These are phyloP conservation scores for Latrodectus geometricus DNA, from an alignment of 1,140 invertebrate genomes.

Conservation along the genomic window DNA sequence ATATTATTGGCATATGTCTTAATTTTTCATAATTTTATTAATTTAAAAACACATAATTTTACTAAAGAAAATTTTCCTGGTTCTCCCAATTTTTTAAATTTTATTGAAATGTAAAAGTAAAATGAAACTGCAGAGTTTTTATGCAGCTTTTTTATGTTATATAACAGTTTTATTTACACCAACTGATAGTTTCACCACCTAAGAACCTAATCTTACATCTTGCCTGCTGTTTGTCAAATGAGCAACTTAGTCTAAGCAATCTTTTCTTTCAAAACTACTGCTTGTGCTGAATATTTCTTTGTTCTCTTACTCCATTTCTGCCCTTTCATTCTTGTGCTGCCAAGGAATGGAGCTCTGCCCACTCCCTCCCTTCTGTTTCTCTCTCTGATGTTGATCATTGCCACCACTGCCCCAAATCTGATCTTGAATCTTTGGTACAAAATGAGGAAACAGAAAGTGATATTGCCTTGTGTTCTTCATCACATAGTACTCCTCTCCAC, in stretches of 20 bases:
- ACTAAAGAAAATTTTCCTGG: no score
- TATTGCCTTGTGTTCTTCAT: constrained; percentile 39
- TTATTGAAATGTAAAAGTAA: no score
- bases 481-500: constrained; percentile 50
- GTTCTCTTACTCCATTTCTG: constrained; percentile 43
- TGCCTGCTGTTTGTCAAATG: background rate
- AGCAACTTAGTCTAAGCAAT: background rate
- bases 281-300: constrained; percentile 15
- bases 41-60: no score
- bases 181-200: no score
- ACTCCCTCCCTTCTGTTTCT: constrained; percentile 53
- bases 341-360: constrained; percentile 51
- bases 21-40: no score
- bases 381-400: constrained; percentile 32
- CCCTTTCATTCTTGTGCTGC: constrained; percentile 59
- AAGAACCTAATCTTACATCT: background rate
- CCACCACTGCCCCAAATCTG: constrained; percentile 22
- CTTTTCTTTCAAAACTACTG: background rate
- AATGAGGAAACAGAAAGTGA: constrained; percentile 49
- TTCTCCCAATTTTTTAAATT: no score
- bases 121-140: no score
- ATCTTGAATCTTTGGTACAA: constrained; percentile 17
- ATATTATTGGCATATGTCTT: no score
- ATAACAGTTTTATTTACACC: background rate
- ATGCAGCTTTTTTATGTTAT: background rate